Percentiles rank a stretch among this genome's conserved stretches.
Evolutionary conservation across 1,140 invertebrate species (phyloP).

Genomic region (Daktulosphaira vitifoliae): DNA sequence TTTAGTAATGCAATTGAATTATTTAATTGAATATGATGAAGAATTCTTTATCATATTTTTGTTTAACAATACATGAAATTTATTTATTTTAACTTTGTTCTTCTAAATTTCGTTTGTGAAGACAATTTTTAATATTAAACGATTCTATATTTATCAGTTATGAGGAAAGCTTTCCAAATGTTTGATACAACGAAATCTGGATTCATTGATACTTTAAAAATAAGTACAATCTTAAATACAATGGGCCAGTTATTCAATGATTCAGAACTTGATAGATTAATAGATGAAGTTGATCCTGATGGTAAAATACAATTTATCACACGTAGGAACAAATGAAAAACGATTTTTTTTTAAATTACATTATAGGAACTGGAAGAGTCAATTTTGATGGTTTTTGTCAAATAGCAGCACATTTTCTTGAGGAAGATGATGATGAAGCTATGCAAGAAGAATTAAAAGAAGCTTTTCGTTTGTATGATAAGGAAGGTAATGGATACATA

Average conservation of each 20-base stretch:
- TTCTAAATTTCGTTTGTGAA: background rate
- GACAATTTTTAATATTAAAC: background rate
- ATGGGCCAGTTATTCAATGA: conserved; percentile 89
- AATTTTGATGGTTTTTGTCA: conserved; percentile 89
- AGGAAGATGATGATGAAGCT: conserved; percentile 83
- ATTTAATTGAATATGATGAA: background rate
- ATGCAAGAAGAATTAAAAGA: conserved; percentile 91
- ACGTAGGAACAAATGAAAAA: background rate
- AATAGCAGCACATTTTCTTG: conserved; percentile 80
- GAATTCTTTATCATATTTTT: background rate
- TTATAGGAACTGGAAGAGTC: conserved; percentile 67
- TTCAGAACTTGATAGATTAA: conserved; percentile 68
- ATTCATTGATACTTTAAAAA: conserved; percentile 79
- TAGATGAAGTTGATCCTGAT: conserved; percentile 77
- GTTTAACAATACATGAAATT: background rate
- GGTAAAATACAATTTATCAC: conserved; percentile 44
- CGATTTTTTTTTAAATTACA: background rate
- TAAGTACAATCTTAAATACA: conserved; percentile 84
- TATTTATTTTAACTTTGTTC: background rate
- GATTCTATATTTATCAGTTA: conserved; percentile 47
- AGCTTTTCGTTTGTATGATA: conserved; percentile 71
- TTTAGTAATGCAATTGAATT: background rate
- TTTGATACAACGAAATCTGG: conserved; percentile 85
- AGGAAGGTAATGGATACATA: conserved; percentile 76
- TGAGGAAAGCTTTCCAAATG: conserved; percentile 90